Evolutionary conservation across 2,888 invertebrate genomes (phyloP).

Genomic region (Plagodis dolabraria): DNA sequence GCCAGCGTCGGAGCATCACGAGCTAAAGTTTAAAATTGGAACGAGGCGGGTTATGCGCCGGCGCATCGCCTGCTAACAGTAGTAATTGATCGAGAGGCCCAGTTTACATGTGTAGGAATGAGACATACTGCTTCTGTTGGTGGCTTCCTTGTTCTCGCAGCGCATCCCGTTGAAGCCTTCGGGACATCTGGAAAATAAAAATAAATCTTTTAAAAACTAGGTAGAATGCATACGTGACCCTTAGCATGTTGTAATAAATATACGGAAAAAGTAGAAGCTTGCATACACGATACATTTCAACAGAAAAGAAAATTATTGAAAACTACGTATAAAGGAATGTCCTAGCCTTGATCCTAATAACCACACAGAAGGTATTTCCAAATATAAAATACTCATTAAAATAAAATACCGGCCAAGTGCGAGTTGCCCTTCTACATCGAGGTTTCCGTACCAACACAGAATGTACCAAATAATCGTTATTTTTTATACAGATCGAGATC

Average conservation of each 20-base stretch:
- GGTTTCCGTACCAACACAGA: no score
- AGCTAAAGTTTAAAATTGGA: constrained; percentile 69
- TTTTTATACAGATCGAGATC: no score
- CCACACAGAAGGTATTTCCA: no score
- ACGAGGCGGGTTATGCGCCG: constrained; percentile 76
- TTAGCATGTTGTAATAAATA: constrained; percentile 21
- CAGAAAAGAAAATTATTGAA: no score
- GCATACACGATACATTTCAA: no score
- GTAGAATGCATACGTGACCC: constrained; percentile 18
- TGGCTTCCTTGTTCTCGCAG: constrained; percentile 92
- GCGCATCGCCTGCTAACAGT: constrained; percentile 86
- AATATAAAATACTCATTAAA: neutral
- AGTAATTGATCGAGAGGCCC: constrained; percentile 91
- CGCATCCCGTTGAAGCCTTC: constrained; percentile 92
- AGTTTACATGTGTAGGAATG: constrained; percentile 91
- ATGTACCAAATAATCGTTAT: no score
- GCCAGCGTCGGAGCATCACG: constrained; percentile 57
- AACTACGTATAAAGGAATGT: no score
- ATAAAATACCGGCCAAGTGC: no score
- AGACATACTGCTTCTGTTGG: constrained; percentile 91
- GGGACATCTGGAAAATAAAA: constrained; percentile 87
- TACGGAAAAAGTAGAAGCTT: no score
- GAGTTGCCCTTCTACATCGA: no score
- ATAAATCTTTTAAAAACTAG: constrained; percentile 5
- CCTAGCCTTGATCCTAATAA: no score